phyloP scores from a whole-genome alignment of 2,888 invertebrate genomes.

The Heteromyza rotundicornis region DNA sequence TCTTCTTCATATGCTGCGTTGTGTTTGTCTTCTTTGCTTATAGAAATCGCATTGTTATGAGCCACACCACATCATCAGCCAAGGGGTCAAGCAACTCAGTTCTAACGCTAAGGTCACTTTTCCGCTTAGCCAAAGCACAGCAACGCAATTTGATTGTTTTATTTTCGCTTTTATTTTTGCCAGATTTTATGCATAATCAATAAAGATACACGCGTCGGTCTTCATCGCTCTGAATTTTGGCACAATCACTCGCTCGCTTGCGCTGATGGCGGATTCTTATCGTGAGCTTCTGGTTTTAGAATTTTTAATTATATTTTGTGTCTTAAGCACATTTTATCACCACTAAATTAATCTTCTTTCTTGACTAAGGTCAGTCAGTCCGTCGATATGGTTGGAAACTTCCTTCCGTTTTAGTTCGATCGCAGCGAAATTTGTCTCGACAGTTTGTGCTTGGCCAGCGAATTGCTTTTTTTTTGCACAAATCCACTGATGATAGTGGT shows the following conservation, averaged over 20 bases:
- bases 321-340: not conserved
- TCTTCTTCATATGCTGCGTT: too few relatives aligned
- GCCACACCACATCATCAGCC: not conserved
- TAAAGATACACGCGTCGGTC: too few relatives aligned
- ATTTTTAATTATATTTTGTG: constrained; percentile 1
- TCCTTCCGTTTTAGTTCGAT: not conserved
- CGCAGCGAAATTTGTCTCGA: not conserved
- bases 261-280: too few relatives aligned
- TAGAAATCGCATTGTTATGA: too few relatives aligned
- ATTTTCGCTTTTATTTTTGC: not conserved
- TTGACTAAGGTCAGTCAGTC: not conserved
- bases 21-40: too few relatives aligned
- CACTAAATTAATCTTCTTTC: not conserved
- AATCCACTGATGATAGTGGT: too few relatives aligned
- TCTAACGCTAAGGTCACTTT: not conserved
- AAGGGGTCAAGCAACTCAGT: not conserved
- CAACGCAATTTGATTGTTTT: not conserved
- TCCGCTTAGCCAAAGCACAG: not conserved
- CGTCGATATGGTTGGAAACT: not conserved
- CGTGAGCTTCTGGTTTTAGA: not conserved
- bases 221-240: too few relatives aligned
- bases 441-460: not conserved
- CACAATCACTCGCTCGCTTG: too few relatives aligned
- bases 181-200: too few relatives aligned
- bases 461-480: not conserved